Base-by-base conservation (phyloP, 2,888 invertebrate species). In the Trissonchulus latispiculum region DNA sequence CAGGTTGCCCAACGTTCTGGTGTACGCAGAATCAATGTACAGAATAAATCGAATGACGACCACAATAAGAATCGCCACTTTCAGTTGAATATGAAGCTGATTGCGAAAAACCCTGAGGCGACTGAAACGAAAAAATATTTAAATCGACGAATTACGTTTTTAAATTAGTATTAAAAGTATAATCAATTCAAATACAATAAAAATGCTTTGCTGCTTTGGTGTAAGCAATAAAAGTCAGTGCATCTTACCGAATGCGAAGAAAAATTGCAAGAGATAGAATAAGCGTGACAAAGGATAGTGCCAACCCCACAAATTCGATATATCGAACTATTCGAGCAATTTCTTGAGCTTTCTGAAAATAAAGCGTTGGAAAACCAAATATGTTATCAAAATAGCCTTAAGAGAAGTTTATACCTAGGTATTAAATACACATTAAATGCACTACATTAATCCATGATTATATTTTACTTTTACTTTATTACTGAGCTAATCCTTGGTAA, bases 241-340 rank as follows among this genome's bases (percentile, higher is more conserved):
- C 67, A 23, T 73, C 81, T 86, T 84, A 92, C 92, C 91, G 89
- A 85, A 90, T 93, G 78, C 89, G 88, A 78, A 88, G 89, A 84
- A 93, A 94, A 77, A 95, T 92, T 71, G 88, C 85, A 68, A 95
- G 85, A 0, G 93, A 91, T 31, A 90, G 82, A 23, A 90, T 82
- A 36, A 94, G 85, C 0, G 91, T 89, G 23, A 91, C 82, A 2
- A 93, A 85, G 0, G 95, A 95, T 8, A 91, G 82, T 73, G 89
- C 89, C 62, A 93, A 88, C 0, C 95, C 95, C 32, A 85, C 83
- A 32, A 90, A 87, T 85, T 95, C 95, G 83, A 95, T 84, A 23
- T 88, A 84, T 91, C 90, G 75, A 90, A 86, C 1, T 93, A 91
- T 61, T 89, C 86, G 84, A 91, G 94, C 73, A 92, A 87, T 83